Percentiles rank a stretch among this genome's conserved stretches.
Conservation (phyloP, 2,888 invertebrate species). For the Megaustenia siamemsis region DNA sequence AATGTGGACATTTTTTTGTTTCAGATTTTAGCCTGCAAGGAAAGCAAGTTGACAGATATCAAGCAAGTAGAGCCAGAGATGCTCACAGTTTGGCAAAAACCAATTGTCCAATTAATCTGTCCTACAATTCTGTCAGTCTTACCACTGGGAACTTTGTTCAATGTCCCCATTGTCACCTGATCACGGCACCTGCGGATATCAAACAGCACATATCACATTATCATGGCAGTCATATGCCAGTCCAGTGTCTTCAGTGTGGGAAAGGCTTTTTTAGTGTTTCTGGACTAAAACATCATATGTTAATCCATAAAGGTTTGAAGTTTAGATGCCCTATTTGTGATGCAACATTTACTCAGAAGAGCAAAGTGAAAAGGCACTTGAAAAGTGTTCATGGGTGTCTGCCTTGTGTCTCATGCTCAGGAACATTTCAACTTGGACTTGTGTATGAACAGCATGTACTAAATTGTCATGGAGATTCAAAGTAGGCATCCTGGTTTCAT, state of each 20-base stretch:
- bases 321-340: constrained; percentile 34
- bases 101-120: not conserved
- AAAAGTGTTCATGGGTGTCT: constrained; percentile 27
- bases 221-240: not conserved
- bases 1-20: constrained; percentile 31
- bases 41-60: not conserved
- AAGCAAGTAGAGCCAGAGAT: constrained; percentile 11
- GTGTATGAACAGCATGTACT: not conserved
- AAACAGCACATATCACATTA: constrained; percentile 24
- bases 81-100: not conserved
- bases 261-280: constrained; percentile 31
- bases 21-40: constrained; percentile 20
- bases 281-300: constrained; percentile 16
- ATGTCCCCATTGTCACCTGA: constrained; percentile 34
- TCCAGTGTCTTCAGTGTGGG: constrained; percentile 18
- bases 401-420: not conserved
- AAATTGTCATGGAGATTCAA: not conserved
- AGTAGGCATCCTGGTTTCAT: not conserved
- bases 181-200: constrained; percentile 20
- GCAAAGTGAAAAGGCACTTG: constrained; percentile 29
- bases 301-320: not conserved
- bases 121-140: not conserved
- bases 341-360: constrained; percentile 20
- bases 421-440: not conserved
- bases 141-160: not conserved